Conservation (phyloP, 2,888 invertebrate species). For the Acanthosoma haemorrhoidale region DNA sequence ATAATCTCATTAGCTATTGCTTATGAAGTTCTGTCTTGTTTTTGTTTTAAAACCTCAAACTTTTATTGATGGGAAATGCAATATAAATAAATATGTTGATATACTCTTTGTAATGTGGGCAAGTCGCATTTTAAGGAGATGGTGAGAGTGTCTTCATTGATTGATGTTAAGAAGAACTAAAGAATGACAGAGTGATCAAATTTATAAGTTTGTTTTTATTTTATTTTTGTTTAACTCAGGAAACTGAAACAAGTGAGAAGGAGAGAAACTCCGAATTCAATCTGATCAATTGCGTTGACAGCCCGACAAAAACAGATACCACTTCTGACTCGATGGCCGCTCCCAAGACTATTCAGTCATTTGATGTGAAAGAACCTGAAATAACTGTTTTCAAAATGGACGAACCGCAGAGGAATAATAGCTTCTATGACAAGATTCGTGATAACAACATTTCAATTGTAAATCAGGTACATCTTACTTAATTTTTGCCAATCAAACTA, state of each 20-base stretch:
- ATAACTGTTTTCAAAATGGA: neutral
- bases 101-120: too few species aligned
- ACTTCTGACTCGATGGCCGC: neutral
- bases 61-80: too few species aligned
- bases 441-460: constrained; percentile 16
- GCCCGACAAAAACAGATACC: neutral
- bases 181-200: too few species aligned
- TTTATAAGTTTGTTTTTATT: neutral
- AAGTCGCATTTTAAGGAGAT: too few species aligned
- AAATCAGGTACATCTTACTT: constrained; percentile 12
- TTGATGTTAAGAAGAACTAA: too few species aligned
- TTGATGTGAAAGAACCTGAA: neutral
- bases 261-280: constrained; percentile 6
- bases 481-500: neutral
- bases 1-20: too few species aligned
- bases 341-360: neutral
- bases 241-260: neutral
- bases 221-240: neutral
- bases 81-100: too few species aligned
- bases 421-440: neutral
- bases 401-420: neutral
- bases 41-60: too few species aligned
- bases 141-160: too few species aligned
- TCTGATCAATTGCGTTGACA: neutral
- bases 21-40: too few species aligned